Evolutionary conservation across 2,797 vertebrate genomes (phyloP).

Genomic region (Crenichthys baileyi): DNA sequence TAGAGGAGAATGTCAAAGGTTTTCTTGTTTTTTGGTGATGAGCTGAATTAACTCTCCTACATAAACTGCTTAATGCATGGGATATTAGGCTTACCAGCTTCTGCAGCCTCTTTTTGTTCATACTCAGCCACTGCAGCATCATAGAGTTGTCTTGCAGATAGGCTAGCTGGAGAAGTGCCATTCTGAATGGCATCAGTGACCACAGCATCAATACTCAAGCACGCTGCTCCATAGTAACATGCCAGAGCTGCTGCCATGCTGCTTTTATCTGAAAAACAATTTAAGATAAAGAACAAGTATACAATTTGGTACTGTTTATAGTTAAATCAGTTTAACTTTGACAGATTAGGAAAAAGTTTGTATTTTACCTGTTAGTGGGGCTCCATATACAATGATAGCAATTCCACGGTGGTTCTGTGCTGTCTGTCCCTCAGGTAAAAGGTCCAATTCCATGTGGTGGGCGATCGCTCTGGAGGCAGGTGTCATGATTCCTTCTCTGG

Average conservation of each 20-base stretch:
- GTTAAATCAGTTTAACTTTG: not conserved
- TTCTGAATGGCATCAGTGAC: slow-evolving; percentile 82
- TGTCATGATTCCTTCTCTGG: slow-evolving; percentile 45
- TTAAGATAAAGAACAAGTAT: not conserved
- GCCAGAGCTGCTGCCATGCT: slow-evolving; percentile 75
- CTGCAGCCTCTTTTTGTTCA: slow-evolving; percentile 60
- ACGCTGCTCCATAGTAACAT: slow-evolving; percentile 76
- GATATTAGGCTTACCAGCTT: slow-evolving; percentile 71
- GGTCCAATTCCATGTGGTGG: slow-evolving; percentile 79
- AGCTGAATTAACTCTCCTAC: not conserved
- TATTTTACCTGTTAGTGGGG: slow-evolving; percentile 84
- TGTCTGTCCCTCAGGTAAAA: slow-evolving; percentile 71
- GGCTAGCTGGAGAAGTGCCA: slow-evolving; percentile 68
- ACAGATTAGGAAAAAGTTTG: no score
- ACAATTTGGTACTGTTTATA: not conserved
- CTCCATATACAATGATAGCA: slow-evolving; percentile 85
- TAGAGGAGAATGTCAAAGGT: slow-evolving; percentile 25
- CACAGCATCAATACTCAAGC: slow-evolving; percentile 82
- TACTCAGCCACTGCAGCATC: slow-evolving; percentile 69
- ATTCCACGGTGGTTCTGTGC: slow-evolving; percentile 80
- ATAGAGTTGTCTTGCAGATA: slow-evolving; percentile 81
- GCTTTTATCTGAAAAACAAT: slow-evolving; percentile 79
- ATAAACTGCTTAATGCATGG: not conserved
- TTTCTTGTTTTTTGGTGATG: not conserved
- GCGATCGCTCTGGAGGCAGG: slow-evolving; percentile 82